A percentile compares a stretch with the other conserved stretches of the same genome.
Conservation (phyloP, 1,140 invertebrate species). For the Heliconius himera region DNA sequence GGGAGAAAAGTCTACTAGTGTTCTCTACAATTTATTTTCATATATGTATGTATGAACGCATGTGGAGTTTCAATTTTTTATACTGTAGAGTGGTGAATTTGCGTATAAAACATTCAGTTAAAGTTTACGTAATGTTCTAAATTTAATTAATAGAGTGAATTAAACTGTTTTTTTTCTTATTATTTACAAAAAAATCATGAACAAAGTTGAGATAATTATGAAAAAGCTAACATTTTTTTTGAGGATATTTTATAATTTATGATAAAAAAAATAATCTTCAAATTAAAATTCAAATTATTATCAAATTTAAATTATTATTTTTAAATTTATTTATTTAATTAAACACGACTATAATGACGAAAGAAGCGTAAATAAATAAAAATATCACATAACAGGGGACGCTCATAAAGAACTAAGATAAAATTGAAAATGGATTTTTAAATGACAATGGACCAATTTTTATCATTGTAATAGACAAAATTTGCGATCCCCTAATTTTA, state of each 20-base stretch:
- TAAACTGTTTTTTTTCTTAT: no score
- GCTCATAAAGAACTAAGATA: neutral
- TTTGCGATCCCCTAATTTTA: slow-evolving; percentile 14
- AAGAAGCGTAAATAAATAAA: neutral
- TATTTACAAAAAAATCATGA: no score
- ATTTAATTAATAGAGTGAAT: neutral
- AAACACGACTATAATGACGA: neutral
- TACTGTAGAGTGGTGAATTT: neutral
- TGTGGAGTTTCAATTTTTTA: neutral
- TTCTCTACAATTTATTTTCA: neutral
- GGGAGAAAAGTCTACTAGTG: neutral
- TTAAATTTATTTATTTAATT: neutral
- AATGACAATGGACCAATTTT: slow-evolving; percentile 2
- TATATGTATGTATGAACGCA: neutral
- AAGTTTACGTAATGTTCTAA: neutral
- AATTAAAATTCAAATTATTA: no score
- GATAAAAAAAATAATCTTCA: neutral
- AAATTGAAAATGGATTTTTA: slow-evolving; percentile 1
- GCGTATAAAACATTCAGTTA: neutral
- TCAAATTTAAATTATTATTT: no score
- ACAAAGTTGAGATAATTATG: no score
- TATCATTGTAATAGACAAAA: slow-evolving; percentile 7
- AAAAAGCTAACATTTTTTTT: no score
- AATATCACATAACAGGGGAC: neutral
- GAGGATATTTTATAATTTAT: no score